Evolutionary conservation across 1,140 invertebrate genomes (phyloP).

Genomic region (Eumeta japonica): DNA sequence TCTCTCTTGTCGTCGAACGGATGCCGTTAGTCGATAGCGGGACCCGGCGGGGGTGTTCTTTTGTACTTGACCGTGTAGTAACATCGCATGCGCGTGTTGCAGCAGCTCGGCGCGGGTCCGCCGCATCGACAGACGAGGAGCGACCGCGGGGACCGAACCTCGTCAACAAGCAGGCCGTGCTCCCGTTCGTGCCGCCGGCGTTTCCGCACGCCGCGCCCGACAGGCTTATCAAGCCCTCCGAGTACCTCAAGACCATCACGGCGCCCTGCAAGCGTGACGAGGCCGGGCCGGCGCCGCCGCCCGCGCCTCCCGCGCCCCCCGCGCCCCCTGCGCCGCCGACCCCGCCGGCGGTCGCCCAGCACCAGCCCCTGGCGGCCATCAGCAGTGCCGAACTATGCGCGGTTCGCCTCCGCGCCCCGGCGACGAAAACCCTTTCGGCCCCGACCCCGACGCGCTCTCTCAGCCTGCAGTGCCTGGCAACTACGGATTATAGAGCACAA

Average conservation of each 20-base stretch:
- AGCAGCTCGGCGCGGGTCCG: slow-evolving; percentile 44
- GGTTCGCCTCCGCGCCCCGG: slow-evolving; percentile 73
- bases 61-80: too few species aligned
- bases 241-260: slow-evolving; percentile 81
- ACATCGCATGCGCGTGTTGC: too few species aligned
- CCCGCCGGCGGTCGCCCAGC: slow-evolving; percentile 51
- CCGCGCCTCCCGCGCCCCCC: slow-evolving; percentile 54
- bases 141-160: slow-evolving; percentile 62
- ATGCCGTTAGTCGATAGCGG: too few species aligned
- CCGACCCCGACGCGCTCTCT: slow-evolving; percentile 70
- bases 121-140: slow-evolving; percentile 42
- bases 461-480: slow-evolving; percentile 70
- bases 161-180: slow-evolving; percentile 78
- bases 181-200: slow-evolving; percentile 86
- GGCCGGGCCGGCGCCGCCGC: slow-evolving; percentile 62
- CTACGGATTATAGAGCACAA: slow-evolving; percentile 69
- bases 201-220: slow-evolving; percentile 74
- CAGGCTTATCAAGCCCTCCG: slow-evolving; percentile 85
- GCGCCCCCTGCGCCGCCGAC: slow-evolving; percentile 55
- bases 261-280: slow-evolving; percentile 50
- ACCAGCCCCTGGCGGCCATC: slow-evolving; percentile 77
- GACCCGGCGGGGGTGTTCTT: too few species aligned
- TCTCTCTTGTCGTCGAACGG: too few species aligned
- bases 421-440: slow-evolving; percentile 76
- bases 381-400: slow-evolving; percentile 83